A percentile compares a stretch with the other conserved stretches of the same genome.
These are phyloP conservation scores for Corynorhinus townsendii DNA, from an alignment of 2,113 vertebrate genomes.

Conservation along the genomic window DNA sequence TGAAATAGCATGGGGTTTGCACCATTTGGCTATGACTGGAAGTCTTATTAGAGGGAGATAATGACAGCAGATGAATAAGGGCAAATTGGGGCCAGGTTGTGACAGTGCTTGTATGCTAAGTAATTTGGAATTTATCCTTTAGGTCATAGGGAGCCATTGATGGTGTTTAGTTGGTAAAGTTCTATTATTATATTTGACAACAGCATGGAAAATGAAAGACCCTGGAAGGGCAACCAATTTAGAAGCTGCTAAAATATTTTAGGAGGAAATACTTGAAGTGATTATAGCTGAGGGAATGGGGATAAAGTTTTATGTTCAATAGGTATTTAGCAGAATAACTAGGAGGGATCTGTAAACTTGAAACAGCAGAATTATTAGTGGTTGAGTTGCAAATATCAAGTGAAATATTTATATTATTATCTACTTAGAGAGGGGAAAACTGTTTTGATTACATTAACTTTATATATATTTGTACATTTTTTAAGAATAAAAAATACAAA, in stretches of 20 bases:
- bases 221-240: slow-evolving; percentile 55
- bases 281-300: background rate
- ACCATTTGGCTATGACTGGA: background rate
- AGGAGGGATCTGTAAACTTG: background rate
- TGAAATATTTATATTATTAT: background rate
- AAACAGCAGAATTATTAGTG: background rate
- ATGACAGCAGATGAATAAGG: slow-evolving; percentile 17
- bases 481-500: background rate
- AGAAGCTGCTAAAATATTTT: slow-evolving; percentile 48
- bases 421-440: background rate
- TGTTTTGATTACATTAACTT: background rate
- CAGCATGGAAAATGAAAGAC: slow-evolving; percentile 54
- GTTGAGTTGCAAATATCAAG: background rate
- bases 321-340: background rate
- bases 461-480: background rate
- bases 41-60: background rate
- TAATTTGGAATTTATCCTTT: slow-evolving; percentile 50
- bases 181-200: slow-evolving; percentile 62
- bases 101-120: background rate
- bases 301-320: background rate
- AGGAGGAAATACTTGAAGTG: slow-evolving; percentile 31
- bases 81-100: slow-evolving; percentile 11
- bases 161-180: slow-evolving; percentile 11
- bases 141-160: slow-evolving; percentile 18
- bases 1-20: background rate